These are phyloP conservation scores for Mustelus asterias DNA, from an alignment of 2,113 vertebrate genomes.

Conservation along the genomic window DNA sequence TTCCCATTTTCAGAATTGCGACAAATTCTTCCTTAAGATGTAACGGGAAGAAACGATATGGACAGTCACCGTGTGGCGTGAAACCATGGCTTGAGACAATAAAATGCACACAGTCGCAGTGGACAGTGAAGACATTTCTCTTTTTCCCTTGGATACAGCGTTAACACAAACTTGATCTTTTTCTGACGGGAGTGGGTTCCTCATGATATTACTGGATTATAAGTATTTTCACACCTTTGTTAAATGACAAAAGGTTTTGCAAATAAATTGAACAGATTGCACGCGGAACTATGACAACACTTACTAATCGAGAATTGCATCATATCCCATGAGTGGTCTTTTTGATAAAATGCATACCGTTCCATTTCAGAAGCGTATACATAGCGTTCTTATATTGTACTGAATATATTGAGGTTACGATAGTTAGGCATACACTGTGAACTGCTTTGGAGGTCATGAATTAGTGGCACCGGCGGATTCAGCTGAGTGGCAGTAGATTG, in stretches of 20 bases:
- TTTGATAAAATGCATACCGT: not conserved
- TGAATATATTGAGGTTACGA: not conserved
- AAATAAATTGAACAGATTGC: not conserved
- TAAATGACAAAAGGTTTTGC: not conserved
- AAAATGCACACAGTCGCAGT: not conserved
- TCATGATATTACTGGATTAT: not conserved
- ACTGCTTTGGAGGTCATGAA: not conserved
- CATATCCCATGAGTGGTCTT: not conserved
- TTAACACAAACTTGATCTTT: not conserved
- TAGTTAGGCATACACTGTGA: not conserved
- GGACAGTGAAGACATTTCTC: not conserved
- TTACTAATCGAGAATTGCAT: not conserved
- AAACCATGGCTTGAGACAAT: not conserved
- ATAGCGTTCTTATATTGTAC: not conserved
- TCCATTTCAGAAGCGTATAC: not conserved
- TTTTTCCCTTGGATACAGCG: not conserved
- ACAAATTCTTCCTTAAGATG: not conserved
- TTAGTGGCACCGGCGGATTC: not conserved
- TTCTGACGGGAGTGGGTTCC: not conserved
- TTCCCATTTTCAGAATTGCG: not conserved
- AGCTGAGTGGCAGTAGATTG: not conserved
- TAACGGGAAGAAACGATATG: not conserved
- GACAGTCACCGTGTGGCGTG: not conserved
- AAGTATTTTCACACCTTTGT: not conserved
- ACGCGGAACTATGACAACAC: not conserved